Base-by-base conservation (phyloP, 2,113 vertebrate species). In the Cygnus buccinator region DNA sequence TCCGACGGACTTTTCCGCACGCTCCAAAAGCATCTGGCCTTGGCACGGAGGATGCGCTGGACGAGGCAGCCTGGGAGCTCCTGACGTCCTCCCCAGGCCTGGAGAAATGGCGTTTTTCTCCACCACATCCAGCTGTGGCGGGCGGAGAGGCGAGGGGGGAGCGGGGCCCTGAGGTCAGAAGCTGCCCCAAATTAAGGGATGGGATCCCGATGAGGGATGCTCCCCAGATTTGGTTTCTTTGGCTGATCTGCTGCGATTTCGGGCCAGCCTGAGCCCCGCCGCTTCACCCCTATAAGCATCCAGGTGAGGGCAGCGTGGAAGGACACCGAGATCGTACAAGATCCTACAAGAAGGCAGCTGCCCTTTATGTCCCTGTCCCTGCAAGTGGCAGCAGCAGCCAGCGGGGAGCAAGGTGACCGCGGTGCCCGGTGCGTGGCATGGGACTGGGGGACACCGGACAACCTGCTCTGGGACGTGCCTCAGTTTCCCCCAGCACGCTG, bases 1-100 rank as follows among this genome's bases (percentile, higher is more conserved):
- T 96, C 84, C 94, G 93, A 84, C 48, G 74, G 93, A 75, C 91
- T 95, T 95, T 91, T 95, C 89, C 89, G 91, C 91, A 89, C 4
- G 10, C 33, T 4, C 77, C 82, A 66, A 86, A 95, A 93, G 91
- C 80, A 89, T 91, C 83, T 95, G 95, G 95, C 87, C 81, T 95
- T 94, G 93, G 95, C 95, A 95, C n/a, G 25, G 87, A 75, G 75
- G 83, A 25, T 29, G 54, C 0, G 1, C 4, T 2, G 75, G 62
- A 85, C 87, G 54, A 96, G 80, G 91, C 84, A 91, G 70, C 57
- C 76, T 94, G 91, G 80, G 76, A 97, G 86, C 31, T 84, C 48
- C 80, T 48, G 2, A 5, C 3, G 2, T n/a, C 43, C 41, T 90
- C 80, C 94, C 89, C 77, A 25, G 67, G 33, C 13, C 18, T 43